Conservation (phyloP, 1,140 invertebrate genomes). For the Halesus radiatus region DNA sequence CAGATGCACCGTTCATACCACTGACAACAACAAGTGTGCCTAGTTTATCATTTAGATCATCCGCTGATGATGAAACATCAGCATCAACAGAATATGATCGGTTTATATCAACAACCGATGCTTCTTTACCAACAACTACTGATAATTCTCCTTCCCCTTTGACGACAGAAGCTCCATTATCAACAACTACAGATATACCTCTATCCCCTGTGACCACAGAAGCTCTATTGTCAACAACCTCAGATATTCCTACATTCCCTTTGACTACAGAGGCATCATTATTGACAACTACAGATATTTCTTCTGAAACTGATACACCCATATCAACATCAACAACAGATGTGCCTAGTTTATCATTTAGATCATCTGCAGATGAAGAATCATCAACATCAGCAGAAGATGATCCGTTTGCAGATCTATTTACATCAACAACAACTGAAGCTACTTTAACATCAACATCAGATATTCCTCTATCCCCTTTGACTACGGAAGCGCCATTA, state of each 20-base stretch:
- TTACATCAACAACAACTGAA: conserved; percentile 61
- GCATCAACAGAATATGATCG: background rate
- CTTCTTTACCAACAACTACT: background rate
- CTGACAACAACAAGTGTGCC: background rate
- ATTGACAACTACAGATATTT: background rate
- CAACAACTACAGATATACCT: background rate
- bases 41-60: conserved; percentile 9
- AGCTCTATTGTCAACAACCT: background rate
- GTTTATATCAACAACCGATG: background rate
- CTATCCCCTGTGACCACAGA: background rate
- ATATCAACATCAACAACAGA: conserved; percentile 19
- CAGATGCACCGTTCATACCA: conserved; percentile 1
- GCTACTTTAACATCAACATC: background rate
- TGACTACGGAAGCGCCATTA: background rate
- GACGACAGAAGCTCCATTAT: background rate
- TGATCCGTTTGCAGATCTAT: conserved; percentile 50
- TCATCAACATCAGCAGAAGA: conserved; percentile 56
- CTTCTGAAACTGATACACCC: background rate
- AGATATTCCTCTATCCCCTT: background rate
- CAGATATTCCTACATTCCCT: background rate
- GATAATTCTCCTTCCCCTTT: background rate
- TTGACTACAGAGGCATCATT: background rate
- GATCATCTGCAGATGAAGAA: background rate
- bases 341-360: background rate
- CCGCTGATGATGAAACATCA: background rate